A percentile compares a stretch with the other conserved stretches of the same genome.
Conservation (phyloP, 1,140 invertebrate genomes). For the Sycophaga agraensis region DNA sequence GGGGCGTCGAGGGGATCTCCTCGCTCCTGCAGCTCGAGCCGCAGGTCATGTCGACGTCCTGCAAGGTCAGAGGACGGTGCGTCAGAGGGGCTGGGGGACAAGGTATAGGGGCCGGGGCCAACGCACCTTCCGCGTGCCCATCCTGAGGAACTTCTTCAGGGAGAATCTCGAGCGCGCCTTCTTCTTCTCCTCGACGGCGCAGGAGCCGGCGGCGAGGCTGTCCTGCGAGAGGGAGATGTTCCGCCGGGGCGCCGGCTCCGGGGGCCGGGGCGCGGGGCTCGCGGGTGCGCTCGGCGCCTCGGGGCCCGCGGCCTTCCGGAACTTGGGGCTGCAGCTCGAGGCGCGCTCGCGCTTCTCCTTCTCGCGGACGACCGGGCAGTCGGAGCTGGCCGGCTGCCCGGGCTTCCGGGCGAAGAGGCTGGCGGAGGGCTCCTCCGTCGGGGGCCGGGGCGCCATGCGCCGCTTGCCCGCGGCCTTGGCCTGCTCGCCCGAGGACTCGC, state of each 20-base stretch:
- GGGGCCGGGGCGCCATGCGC: constrained; percentile 67
- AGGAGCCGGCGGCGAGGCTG: constrained; percentile 55
- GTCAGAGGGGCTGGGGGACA: no score
- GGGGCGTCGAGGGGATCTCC: constrained; percentile 54
- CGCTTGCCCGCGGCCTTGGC: constrained; percentile 54
- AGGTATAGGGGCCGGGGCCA: neutral
- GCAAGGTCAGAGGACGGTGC: no score
- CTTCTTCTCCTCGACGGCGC: constrained; percentile 62
- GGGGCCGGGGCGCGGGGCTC: constrained; percentile 48
- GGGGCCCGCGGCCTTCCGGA: constrained; percentile 48
- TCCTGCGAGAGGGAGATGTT: constrained; percentile 73
- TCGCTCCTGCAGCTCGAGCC: constrained; percentile 37
- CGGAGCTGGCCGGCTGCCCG: constrained; percentile 46
- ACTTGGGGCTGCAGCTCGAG: constrained; percentile 67
- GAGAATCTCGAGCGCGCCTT: constrained; percentile 70
- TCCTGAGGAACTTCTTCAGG: constrained; percentile 78
- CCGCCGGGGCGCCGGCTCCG: constrained; percentile 67
- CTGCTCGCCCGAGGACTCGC: neutral
- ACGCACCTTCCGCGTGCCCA: constrained; percentile 65
- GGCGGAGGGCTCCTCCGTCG: constrained; percentile 55
- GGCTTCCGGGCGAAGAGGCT: constrained; percentile 62
- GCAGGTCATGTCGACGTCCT: constrained; percentile 61
- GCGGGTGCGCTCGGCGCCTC: constrained; percentile 39
- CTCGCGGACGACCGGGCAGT: constrained; percentile 70
- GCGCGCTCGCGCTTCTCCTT: constrained; percentile 74